Percentiles rank a stretch among this genome's conserved stretches.
Evolutionary conservation across 1,140 invertebrate species (phyloP).

Genomic region (Cydia fagiglandana): DNA sequence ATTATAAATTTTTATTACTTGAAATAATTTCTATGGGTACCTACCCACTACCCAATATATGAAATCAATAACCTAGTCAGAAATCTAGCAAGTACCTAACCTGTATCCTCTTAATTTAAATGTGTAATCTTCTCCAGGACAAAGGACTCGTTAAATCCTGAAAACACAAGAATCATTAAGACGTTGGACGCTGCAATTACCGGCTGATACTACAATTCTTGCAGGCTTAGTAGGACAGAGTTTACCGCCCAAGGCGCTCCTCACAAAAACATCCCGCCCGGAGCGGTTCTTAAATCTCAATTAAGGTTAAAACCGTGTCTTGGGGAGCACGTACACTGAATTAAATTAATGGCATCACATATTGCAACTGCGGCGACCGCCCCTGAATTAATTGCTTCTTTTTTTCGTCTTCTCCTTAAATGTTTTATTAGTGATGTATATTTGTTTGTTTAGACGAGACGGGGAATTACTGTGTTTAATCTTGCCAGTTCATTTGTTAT

Average conservation of each 20-base stretch:
- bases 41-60: too few relatives aligned
- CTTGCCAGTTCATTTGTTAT: slow-evolving; percentile 17
- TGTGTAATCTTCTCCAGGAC: background rate
- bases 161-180: slow-evolving; percentile 24
- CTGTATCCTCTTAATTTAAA: background rate
- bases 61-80: too few relatives aligned
- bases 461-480: slow-evolving; percentile 30
- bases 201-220: slow-evolving; percentile 23
- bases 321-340: slow-evolving; percentile 70
- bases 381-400: slow-evolving; percentile 71
- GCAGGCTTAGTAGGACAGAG: slow-evolving; percentile 43
- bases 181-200: slow-evolving; percentile 12
- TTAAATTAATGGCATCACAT: slow-evolving; percentile 78
- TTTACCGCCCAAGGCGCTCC: slow-evolving; percentile 40
- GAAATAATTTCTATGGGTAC: too few relatives aligned
- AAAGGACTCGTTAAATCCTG: background rate
- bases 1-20: too few relatives aligned
- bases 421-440: slow-evolving; percentile 65
- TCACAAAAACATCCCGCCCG: slow-evolving; percentile 61
- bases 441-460: slow-evolving; percentile 62
- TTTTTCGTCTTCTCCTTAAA: slow-evolving; percentile 65
- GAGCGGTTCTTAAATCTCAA: slow-evolving; percentile 76
- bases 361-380: slow-evolving; percentile 66
- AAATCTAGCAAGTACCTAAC: too few relatives aligned
- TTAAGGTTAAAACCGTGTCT: slow-evolving; percentile 76